phyloP scores from a whole-genome alignment of 2,113 vertebrate species.

The Notothenia coriiceps region DNA sequence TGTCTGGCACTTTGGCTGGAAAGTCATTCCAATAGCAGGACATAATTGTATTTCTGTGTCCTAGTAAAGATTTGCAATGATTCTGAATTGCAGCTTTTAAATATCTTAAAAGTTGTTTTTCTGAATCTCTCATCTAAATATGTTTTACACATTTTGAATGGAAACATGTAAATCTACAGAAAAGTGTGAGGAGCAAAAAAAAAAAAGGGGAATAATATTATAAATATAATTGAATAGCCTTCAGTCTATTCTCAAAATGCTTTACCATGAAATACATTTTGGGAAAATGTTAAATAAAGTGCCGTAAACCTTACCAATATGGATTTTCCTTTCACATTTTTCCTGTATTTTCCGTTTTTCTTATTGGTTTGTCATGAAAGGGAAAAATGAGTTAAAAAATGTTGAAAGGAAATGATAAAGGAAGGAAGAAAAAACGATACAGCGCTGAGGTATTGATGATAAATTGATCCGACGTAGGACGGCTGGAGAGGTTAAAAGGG shows the following conservation, averaged over 20 bases:
- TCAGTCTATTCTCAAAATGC: background rate
- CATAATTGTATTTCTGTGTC: background rate
- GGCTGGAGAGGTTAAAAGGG: background rate
- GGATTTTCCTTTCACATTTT: background rate
- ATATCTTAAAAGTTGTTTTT: background rate
- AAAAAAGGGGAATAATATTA: too few species aligned
- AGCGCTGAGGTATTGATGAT: background rate
- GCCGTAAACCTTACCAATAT: background rate
- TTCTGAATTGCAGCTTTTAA: background rate
- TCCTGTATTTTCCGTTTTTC: background rate
- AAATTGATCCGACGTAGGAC: background rate
- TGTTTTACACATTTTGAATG: too few species aligned
- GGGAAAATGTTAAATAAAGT: background rate
- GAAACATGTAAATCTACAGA: background rate
- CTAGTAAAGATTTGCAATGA: background rate
- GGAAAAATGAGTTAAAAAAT: background rate
- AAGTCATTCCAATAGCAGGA: background rate
- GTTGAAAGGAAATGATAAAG: slow-evolving; percentile 11
- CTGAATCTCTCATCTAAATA: background rate
- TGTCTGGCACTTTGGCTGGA: background rate
- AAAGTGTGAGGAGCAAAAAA: too few species aligned
- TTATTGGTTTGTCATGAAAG: background rate
- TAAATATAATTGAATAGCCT: too few species aligned
- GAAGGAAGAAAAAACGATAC: background rate
- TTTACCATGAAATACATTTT: background rate